Base-by-base conservation (phyloP, 2,888 invertebrate species). In the Drosophila dives region DNA sequence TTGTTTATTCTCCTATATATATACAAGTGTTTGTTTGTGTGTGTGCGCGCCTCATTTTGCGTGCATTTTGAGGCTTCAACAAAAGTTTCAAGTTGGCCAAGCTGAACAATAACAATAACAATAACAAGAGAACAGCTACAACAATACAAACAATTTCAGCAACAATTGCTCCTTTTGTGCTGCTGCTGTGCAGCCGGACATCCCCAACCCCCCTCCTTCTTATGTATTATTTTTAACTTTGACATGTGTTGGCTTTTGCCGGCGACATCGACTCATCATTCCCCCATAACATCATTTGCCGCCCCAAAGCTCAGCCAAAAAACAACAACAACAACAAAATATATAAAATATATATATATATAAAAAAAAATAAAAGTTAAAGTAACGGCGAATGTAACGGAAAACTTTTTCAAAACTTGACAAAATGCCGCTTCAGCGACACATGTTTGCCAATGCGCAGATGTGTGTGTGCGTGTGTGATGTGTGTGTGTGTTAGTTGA, bases 211-310 rank as follows among this genome's bases (percentile, higher is more conserved):
- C 26, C 61, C 23, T 20, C 65, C 63, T 36, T 23, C 58, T 67
- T 72, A 53, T 73, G 71, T 77, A 80, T 89, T 84, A 84, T 86
- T 86, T 89, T 86, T 82, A 85, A 89, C 88, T 87, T 87, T 86
- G 88, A 86, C 86, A 86, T 86, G 78, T 86, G 86, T 84, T 86
- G 81, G 88, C 86, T 85, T 80, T 83, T 76, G 75, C 54, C 79
- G 58, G 69, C 76, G 79, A 89, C 89, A 89, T 85, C 75, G 77
- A 77, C 77, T 87, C 82, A 72, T 89, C 89, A 87, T 75, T 67
- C 66, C 56, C 64, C 65, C 63, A 73, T 74, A 71, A 80, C 72
- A 80, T 80, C 73, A 75, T 80, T 80, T 70, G 56, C 81, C 66
- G 72, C 48, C 61, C 55, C 26, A 5, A 55, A 55, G 38, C 55